A percentile compares a stretch with the other conserved stretches of the same genome.
phyloP scores from a whole-genome alignment of 2,888 invertebrate genomes.

The Cylindroiulus punctatus region DNA sequence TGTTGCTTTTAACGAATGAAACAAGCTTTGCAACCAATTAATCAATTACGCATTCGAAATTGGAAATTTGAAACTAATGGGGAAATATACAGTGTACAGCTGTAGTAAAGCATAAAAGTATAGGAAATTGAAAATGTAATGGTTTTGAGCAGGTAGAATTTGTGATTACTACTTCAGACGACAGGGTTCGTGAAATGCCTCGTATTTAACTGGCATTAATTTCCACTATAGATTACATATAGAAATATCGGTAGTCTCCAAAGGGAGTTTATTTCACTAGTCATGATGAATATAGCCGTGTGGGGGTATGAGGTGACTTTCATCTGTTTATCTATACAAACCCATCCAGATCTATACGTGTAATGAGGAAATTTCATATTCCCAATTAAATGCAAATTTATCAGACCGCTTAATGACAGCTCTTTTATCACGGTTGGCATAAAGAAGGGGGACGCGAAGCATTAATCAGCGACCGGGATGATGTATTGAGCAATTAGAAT shows the following conservation, averaged over 20 bases:
- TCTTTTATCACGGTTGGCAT: slow-evolving; percentile 47
- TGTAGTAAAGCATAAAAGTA: neutral
- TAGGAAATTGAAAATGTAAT: neutral
- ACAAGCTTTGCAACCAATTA: neutral
- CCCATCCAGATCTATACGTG: slow-evolving; percentile 16
- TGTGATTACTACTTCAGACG: neutral
- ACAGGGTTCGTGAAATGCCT: neutral
- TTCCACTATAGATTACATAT: neutral
- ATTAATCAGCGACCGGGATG: slow-evolving; percentile 45
- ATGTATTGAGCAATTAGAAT: slow-evolving; percentile 45
- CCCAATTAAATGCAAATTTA: slow-evolving; percentile 55
- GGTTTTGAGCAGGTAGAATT: neutral
- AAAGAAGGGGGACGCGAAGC: slow-evolving; percentile 35
- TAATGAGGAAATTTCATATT: slow-evolving; percentile 53
- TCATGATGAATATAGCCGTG: slow-evolving; percentile 8
- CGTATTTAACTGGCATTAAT: slow-evolving; percentile 2
- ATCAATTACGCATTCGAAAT: neutral
- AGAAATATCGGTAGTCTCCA: neutral
- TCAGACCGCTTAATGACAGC: slow-evolving; percentile 50
- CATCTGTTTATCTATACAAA: slow-evolving; percentile 37
- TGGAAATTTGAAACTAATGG: neutral
- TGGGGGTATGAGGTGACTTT: slow-evolving; percentile 17
- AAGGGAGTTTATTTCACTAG: slow-evolving; percentile 29
- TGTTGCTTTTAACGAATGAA: neutral
- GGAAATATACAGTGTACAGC: no score